These are phyloP conservation scores for Nudaria mundana DNA, from an alignment of 2,888 invertebrate genomes.

Conservation along the genomic window DNA sequence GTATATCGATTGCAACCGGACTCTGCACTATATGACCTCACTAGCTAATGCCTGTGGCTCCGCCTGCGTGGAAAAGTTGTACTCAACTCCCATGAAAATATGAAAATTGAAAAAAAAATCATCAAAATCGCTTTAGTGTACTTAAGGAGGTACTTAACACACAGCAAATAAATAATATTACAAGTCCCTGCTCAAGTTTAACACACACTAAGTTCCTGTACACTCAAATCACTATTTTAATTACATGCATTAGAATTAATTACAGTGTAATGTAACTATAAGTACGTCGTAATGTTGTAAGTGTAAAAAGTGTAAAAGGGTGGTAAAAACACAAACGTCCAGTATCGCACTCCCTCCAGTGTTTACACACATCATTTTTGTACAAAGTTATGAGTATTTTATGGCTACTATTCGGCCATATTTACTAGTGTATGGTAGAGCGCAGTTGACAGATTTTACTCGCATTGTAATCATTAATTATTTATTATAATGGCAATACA, in stretches of 20 bases:
- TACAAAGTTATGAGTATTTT: constrained; percentile 66
- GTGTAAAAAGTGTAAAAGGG: constrained; percentile 62
- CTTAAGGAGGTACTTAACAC: background rate
- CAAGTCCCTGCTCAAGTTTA: constrained; percentile 11
- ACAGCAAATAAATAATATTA: constrained; percentile 8
- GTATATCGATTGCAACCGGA: constrained; percentile 26
- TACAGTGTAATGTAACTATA: constrained; percentile 24
- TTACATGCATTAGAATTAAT: constrained; percentile 24
- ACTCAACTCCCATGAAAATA: no score
- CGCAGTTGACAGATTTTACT: constrained; percentile 33
- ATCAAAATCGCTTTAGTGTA: no score
- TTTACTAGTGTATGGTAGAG: constrained; percentile 39
- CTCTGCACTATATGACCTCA: constrained; percentile 24
- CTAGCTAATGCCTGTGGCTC: no score
- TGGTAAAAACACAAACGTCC: constrained; percentile 70
- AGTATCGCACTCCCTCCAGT: constrained; percentile 81
- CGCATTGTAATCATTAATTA: constrained; percentile 14
- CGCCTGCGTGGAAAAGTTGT: no score
- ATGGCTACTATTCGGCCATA: constrained; percentile 59
- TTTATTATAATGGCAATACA: no score
- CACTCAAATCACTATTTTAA: constrained; percentile 14
- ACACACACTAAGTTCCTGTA: constrained; percentile 21
- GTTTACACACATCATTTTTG: constrained; percentile 75
- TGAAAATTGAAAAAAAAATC: no score
- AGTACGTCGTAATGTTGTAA: constrained; percentile 38